Base-by-base conservation (phyloP, 2,113 vertebrate genomes). In the Amphiprion ocellaris region DNA sequence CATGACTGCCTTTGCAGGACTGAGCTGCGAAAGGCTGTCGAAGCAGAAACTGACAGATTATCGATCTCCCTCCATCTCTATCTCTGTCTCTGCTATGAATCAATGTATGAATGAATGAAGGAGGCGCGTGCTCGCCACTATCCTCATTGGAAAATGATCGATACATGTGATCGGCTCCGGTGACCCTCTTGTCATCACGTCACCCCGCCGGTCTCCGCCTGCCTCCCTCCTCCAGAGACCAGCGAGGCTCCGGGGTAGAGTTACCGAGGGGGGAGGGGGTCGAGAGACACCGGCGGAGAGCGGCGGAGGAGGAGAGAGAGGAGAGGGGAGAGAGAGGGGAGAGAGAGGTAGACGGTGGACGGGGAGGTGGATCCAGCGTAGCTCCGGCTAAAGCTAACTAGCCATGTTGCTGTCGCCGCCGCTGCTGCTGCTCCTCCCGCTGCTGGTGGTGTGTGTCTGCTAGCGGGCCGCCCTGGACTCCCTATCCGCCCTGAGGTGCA, bases 391-490 rank as follows among this genome's bases (percentile, higher is more conserved):
- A 88, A 60, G 89, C 91, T 92, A 92, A 87, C 87, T 89, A 92
- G 92, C 92, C 88, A 92, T 92, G 90, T 86, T 90, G 78, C 66
- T 72, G 65, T 69, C 81, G 70, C 77, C 71, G 52, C 67, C 41
- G 79, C 82, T 75, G 79, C 82, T 75, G 79, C 66, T 69, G 65
- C 71, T 83, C 74, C 77, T 74, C 55, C 67, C 41, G 79, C 82
- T 75, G 79, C 88, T 84, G 87, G 44, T 82, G 87, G 64, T 88
- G 91, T 85, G 89, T 81, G 81, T 89, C 81, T 89, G 85, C 49
- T 92, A 92, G 84, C 87, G 82, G 86, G 90, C 88, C 91, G 88
- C 90, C 91, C 90, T 93, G 92, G 92, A 93, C 92, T 93, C 92
- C 83, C 84, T 93, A 92, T 81, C 87, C 87, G 87, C 92, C 84